Conservation (phyloP, 2,113 vertebrate species). For the Mobula birostris region DNA sequence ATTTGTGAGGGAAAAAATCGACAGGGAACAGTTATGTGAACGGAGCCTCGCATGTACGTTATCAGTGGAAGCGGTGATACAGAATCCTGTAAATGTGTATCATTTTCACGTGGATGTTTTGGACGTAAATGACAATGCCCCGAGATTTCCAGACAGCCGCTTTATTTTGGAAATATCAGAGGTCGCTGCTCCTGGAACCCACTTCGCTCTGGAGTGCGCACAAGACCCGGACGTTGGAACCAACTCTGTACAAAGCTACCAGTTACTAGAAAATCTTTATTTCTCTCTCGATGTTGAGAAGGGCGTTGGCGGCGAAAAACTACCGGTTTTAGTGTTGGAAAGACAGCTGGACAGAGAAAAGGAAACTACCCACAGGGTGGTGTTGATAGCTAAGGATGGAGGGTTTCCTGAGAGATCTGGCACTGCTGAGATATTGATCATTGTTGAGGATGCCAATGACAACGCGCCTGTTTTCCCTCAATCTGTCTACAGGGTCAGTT, state of each 20-base stretch:
- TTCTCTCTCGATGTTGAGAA: conserved; percentile 61
- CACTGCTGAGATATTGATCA: conserved; percentile 63
- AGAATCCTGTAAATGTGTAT: conserved; percentile 66
- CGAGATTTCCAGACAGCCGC: conserved; percentile 58
- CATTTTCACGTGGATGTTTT: conserved; percentile 64
- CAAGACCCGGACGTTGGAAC: conserved; percentile 66
- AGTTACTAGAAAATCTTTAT: conserved; percentile 58
- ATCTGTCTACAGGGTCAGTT: conserved; percentile 58
- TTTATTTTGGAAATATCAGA: conserved; percentile 66
- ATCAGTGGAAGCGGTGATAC: conserved; percentile 63
- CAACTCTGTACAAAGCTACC: conserved; percentile 65
- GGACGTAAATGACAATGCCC: conserved; percentile 77
- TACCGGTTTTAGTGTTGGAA: conserved; percentile 73
- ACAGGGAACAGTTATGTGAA: conserved; percentile 70
- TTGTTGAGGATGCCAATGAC: conserved; percentile 74
- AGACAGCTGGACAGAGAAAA: conserved; percentile 77
- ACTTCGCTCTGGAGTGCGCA: conserved; percentile 65
- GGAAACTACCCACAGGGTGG: conserved; percentile 64
- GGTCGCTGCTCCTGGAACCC: conserved; percentile 55
- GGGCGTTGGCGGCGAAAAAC: conserved; percentile 65
- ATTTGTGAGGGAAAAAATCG: conserved; percentile 63
- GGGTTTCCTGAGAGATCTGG: conserved; percentile 67
- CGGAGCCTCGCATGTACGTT: conserved; percentile 59
- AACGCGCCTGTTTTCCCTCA: conserved; percentile 73
- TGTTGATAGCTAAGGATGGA: conserved; percentile 73